Evolutionary conservation across 2,888 invertebrate genomes (phyloP), one percentile per base, ranked within the genome.

Genomic region (Aethes cnicana): DNA sequence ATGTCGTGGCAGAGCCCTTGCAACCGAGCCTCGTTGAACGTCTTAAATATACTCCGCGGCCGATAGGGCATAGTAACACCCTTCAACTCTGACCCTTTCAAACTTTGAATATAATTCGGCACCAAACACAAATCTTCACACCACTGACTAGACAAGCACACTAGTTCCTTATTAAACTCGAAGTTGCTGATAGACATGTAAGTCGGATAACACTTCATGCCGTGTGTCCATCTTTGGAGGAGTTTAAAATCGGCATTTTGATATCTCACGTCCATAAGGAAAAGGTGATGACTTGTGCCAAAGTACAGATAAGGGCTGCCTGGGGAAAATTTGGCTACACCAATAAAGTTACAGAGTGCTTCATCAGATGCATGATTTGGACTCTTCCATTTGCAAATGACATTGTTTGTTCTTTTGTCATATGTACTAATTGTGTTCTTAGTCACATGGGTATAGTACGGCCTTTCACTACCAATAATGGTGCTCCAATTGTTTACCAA

Each of bases 161-260:
- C 61, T 16, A 89, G 59, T 55, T 87, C 83, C 50, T 80, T 82
- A 43, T 74, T 74, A 36, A 64, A 61, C 41, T 84, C 86, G 64
- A 81, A 82, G 47, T 72, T 66, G 16, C 75, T 69, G 12, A 81
- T 68, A 3, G 77, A 66, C 26, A 89, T 79, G 41, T 87, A 83
- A 1, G 90, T 75, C 0, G 92, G 91, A 2, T 84, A 67, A 53
- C 83, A 84, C 58, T 88, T 81, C 70, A 92, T 90, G 3, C 91
- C 90, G 57, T 92, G 92, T 0, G 87, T 91, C 92, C 92, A 92
- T 53, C 91, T 80, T 58, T 90, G 90, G 3, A 87, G 66, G 0
- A 85, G 66, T 56, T 70, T 75, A 0, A 77, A 61, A 33, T 74
- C 72, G 2, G 63, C 61, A 11, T 61, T 64, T 25, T 59, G 59